Conservation (phyloP, 1,140 invertebrate species). For the Copidosoma floridanum region DNA sequence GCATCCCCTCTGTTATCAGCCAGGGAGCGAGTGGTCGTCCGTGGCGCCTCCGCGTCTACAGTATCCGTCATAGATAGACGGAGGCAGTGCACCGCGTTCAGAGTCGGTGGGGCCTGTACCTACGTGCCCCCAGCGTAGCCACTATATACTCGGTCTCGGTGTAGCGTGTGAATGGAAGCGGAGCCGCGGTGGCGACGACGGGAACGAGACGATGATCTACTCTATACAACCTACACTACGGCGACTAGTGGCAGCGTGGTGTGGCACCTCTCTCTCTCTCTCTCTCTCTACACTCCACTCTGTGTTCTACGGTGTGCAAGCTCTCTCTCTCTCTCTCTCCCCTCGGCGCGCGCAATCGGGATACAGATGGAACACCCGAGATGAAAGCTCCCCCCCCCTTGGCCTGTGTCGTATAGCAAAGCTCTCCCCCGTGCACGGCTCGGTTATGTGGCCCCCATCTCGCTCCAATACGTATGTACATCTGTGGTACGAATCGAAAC, state of each 20-base stretch:
- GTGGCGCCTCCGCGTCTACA: not conserved
- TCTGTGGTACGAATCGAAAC: too few species aligned
- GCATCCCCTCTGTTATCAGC: too few species aligned
- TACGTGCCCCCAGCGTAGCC: too few species aligned
- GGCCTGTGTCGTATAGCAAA: too few species aligned
- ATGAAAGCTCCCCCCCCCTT: constrained; percentile 33
- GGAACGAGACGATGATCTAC: not conserved
- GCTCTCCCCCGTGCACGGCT: too few species aligned
- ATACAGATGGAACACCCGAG: not conserved
- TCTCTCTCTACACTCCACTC: too few species aligned
- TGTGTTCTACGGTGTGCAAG: too few species aligned
- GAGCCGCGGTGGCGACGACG: not conserved
- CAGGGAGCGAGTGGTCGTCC: too few species aligned
- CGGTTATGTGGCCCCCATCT: too few species aligned
- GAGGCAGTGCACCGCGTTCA: not conserved
- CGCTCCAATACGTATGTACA: not conserved
- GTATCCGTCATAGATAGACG: not conserved
- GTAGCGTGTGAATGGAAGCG: not conserved
- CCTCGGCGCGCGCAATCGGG: not conserved
- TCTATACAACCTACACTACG: not conserved
- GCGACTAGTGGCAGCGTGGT: too few species aligned
- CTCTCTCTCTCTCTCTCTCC: not conserved
- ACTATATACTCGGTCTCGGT: too few species aligned
- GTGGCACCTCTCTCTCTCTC: not conserved
- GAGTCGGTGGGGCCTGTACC: too few species aligned